These are phyloP conservation scores for Dolichallabes microphthalmus DNA, from an alignment of 2,113 vertebrate species.

Conservation along the genomic window DNA sequence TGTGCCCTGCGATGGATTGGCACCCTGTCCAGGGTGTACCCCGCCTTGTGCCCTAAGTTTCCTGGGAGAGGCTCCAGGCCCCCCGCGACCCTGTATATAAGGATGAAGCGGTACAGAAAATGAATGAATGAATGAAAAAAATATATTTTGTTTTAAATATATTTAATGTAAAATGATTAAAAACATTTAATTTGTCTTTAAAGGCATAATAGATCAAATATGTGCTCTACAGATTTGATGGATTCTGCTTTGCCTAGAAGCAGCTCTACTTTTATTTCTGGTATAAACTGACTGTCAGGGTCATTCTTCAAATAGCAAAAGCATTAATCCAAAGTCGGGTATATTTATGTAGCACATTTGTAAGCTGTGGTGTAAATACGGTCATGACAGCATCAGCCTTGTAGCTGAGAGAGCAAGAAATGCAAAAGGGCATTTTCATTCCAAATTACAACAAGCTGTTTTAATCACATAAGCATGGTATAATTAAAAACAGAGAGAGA, in stretches of 20 bases:
- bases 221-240: too few species aligned
- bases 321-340: background rate
- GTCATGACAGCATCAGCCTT: background rate
- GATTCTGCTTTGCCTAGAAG: background rate
- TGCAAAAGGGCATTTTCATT: background rate
- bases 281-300: background rate
- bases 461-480: conserved; percentile 35
- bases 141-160: too few species aligned
- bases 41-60: too few species aligned
- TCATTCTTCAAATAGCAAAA: background rate
- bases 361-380: background rate
- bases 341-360: background rate
- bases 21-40: too few species aligned
- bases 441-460: conserved; percentile 16
- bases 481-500: conserved; percentile 50
- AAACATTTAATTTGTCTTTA: too few species aligned
- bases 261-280: background rate
- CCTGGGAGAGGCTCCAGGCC: too few species aligned
- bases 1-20: too few species aligned
- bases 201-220: too few species aligned
- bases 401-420: background rate
- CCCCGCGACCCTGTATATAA: too few species aligned
- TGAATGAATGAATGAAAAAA: too few species aligned
- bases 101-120: too few species aligned
- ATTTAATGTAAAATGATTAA: too few species aligned